Percentiles rank a stretch among this genome's conserved stretches.
Evolutionary conservation across 2,113 vertebrate genomes (phyloP).

Genomic region (Seriola dumerili): DNA sequence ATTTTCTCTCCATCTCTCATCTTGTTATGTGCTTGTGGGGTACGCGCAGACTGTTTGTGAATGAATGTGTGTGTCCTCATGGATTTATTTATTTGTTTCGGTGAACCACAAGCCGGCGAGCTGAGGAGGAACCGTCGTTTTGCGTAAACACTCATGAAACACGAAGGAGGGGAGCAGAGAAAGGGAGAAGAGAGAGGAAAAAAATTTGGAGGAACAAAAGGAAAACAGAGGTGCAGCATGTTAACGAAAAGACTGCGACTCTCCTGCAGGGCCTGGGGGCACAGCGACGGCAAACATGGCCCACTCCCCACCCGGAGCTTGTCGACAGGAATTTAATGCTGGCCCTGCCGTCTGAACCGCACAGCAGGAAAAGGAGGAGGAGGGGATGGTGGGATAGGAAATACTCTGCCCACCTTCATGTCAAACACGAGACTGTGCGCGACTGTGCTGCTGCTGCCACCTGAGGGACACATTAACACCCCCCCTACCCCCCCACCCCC

Average conservation of each 20-base stretch:
- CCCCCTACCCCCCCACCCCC: constrained; percentile 25
- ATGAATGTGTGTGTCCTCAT: constrained; percentile 61
- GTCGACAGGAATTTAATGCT: constrained; percentile 71
- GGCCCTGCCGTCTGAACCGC: constrained; percentile 65
- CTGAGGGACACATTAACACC: constrained; percentile 76
- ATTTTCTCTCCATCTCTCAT: constrained; percentile 72
- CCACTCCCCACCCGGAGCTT: constrained; percentile 60
- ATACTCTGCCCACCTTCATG: constrained; percentile 70
- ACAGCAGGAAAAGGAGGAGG: constrained; percentile 59
- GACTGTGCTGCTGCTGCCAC: constrained; percentile 68
- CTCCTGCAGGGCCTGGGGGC: constrained; percentile 37
- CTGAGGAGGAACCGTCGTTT: constrained; percentile 56
- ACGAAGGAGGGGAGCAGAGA: background rate
- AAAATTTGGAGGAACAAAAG: constrained; percentile 34
- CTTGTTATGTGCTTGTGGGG: constrained; percentile 52
- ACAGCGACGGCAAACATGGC: constrained; percentile 33
- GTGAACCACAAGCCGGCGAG: constrained; percentile 68
- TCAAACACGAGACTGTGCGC: constrained; percentile 72
- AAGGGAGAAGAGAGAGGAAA: background rate
- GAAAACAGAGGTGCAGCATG: constrained; percentile 30
- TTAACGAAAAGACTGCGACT: constrained; percentile 39
- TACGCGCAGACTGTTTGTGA: constrained; percentile 50
- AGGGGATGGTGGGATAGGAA: constrained; percentile 63
- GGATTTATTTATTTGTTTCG: constrained; percentile 79
- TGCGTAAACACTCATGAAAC: constrained; percentile 60